A percentile compares a stretch with the other conserved stretches of the same genome.
phyloP scores from a whole-genome alignment of 1,140 invertebrate species.

The Platyura marginata region DNA sequence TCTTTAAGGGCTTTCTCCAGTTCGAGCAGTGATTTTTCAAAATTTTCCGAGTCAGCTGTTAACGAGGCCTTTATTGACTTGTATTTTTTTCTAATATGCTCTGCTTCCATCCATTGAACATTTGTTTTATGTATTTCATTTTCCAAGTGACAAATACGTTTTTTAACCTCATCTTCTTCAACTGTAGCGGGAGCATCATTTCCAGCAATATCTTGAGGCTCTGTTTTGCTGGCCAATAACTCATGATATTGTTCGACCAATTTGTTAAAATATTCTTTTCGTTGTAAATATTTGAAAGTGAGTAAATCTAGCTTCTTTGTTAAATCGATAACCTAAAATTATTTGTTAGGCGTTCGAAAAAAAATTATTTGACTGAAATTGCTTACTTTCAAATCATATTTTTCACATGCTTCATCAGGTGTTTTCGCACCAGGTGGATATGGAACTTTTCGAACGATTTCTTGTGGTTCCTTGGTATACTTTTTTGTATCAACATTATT shows the following conservation, averaged over 20 bases:
- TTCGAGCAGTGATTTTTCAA: slow-evolving; percentile 47
- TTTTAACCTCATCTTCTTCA: slow-evolving; percentile 24
- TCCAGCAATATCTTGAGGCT: slow-evolving; percentile 23
- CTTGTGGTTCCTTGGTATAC: slow-evolving; percentile 9
- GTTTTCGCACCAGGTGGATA: slow-evolving; percentile 27
- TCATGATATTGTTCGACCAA: slow-evolving; percentile 38
- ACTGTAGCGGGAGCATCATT: slow-evolving; percentile 24
- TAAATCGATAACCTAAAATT: slow-evolving; percentile 31
- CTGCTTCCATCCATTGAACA: slow-evolving; percentile 57
- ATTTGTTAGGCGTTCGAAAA: not conserved
- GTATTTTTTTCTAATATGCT: slow-evolving; percentile 58
- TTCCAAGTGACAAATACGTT: slow-evolving; percentile 44
- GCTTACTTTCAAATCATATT: slow-evolving; percentile 46
- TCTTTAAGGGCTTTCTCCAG: slow-evolving; percentile 42
- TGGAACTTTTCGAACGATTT: slow-evolving; percentile 15
- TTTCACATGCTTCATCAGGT: slow-evolving; percentile 33
- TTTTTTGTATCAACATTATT: slow-evolving; percentile 18
- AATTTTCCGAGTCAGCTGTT: slow-evolving; percentile 45
- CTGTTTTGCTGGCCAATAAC: slow-evolving; percentile 24
- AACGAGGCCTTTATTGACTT: slow-evolving; percentile 47
- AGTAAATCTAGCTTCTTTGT: slow-evolving; percentile 54
- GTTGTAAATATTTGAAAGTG: slow-evolving; percentile 42
- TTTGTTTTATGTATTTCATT: slow-evolving; percentile 56
- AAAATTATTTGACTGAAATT: not conserved
- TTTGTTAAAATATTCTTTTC: slow-evolving; percentile 30